Conservation (phyloP, 2,888 invertebrate genomes). For the Orchestes rusci region DNA sequence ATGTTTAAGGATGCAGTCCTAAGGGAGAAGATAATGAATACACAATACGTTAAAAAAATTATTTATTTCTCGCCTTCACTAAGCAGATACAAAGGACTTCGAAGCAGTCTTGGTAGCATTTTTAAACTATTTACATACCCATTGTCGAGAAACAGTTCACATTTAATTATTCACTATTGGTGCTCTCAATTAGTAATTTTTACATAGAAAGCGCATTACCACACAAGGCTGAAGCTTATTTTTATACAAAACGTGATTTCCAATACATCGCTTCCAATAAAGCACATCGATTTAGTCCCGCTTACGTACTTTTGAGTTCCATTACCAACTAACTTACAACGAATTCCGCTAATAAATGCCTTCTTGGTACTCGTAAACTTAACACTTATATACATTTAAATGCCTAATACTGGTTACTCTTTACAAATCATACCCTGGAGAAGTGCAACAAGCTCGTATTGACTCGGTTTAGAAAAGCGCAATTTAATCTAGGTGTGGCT, state of each 20-base stretch:
- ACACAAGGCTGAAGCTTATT: slow-evolving; percentile 7
- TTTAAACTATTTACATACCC: slow-evolving; percentile 31
- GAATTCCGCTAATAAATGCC: slow-evolving; percentile 19
- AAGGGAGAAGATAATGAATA: no score
- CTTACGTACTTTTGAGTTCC: no score
- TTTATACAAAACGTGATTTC: no score
- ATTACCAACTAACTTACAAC: slow-evolving; percentile 17
- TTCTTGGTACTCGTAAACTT: slow-evolving; percentile 24
- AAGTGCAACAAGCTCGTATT: slow-evolving; percentile 22
- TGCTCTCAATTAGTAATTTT: slow-evolving; percentile 26
- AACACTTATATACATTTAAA: slow-evolving; percentile 18
- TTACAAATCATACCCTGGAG: slow-evolving; percentile 23
- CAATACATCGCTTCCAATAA: no score
- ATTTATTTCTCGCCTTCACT: slow-evolving; percentile 33
- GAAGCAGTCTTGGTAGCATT: slow-evolving; percentile 35
- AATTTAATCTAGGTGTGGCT: background rate
- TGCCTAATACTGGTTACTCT: slow-evolving; percentile 5
- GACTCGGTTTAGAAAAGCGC: no score
- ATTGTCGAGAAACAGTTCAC: slow-evolving; percentile 29
- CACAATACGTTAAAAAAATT: no score
- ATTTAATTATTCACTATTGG: slow-evolving; percentile 22
- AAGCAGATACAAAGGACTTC: slow-evolving; percentile 36
- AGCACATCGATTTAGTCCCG: slow-evolving; percentile 21
- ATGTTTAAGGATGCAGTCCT: no score
- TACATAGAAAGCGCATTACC: slow-evolving; percentile 15